These are phyloP conservation scores for Xiphophorus birchmanni DNA, from an alignment of 2,797 vertebrate genomes.

Conservation along the genomic window DNA sequence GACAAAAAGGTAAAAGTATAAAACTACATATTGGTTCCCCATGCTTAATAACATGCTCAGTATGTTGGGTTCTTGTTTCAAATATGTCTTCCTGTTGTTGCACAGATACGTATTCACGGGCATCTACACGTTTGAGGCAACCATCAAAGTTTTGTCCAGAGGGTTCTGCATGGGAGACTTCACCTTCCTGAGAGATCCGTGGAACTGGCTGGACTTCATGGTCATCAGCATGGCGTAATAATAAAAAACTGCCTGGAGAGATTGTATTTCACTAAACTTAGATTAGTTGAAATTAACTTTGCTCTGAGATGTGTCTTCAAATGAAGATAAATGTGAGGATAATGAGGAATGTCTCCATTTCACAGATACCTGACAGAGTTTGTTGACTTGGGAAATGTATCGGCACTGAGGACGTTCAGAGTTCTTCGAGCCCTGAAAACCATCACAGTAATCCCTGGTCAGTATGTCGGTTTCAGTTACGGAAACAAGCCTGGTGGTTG, in stretches of 20 bases:
- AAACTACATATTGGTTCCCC: neutral
- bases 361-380: slow-evolving; percentile 91
- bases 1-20: no score
- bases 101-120: slow-evolving; percentile 91
- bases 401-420: slow-evolving; percentile 93
- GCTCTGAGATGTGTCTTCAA: neutral
- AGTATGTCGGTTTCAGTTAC: slow-evolving; percentile 21
- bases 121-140: slow-evolving; percentile 94
- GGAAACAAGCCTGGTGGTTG: neutral
- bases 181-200: slow-evolving; percentile 95
- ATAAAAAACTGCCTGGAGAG: neutral
- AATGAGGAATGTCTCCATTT: neutral
- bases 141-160: slow-evolving; percentile 88
- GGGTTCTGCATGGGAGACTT: slow-evolving; percentile 91
- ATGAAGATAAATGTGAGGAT: neutral
- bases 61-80: neutral
- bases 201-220: slow-evolving; percentile 99
- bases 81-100: neutral
- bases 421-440: slow-evolving; percentile 97
- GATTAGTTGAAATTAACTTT: neutral
- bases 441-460: slow-evolving; percentile 96
- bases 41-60: neutral
- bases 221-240: slow-evolving; percentile 97
- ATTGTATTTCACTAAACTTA: neutral
- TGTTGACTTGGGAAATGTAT: slow-evolving; percentile 93